phyloP scores from a whole-genome alignment of 2,113 vertebrate species.

The Numenius arquata region DNA sequence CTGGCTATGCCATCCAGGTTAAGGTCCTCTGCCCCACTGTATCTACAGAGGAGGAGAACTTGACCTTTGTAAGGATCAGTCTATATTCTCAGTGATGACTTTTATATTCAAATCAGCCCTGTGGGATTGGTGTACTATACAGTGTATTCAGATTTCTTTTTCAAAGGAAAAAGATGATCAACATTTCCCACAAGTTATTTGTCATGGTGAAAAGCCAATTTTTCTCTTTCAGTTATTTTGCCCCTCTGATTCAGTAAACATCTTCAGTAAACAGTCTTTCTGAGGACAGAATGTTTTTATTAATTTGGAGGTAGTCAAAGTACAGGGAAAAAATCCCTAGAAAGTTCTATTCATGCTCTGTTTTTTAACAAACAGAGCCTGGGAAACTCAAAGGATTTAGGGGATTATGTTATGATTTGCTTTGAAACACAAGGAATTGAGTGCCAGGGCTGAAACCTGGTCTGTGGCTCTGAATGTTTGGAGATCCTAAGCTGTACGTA shows the following conservation, averaged over 20 bases:
- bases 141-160: background rate
- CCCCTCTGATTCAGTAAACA: background rate
- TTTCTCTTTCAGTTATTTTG: background rate
- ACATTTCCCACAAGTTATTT: background rate
- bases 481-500: background rate
- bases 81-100: background rate
- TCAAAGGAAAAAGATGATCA: background rate
- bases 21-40: background rate
- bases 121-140: rapidly evolving
- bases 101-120: background rate
- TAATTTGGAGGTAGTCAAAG: background rate
- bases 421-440: background rate
- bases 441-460: background rate
- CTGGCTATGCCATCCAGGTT: background rate
- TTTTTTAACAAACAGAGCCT: background rate
- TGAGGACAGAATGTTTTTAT: background rate
- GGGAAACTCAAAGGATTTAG: constrained; percentile 13
- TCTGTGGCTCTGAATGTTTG: background rate
- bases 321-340: background rate
- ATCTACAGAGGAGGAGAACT: background rate
- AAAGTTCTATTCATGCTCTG: background rate
- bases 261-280: background rate
- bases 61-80: background rate
- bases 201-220: background rate
- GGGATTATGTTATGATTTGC: constrained; percentile 1